These are phyloP conservation scores for Xiphorhynchus erythropygius DNA, from an alignment of 2,797 vertebrate species.

Conservation along the genomic window DNA sequence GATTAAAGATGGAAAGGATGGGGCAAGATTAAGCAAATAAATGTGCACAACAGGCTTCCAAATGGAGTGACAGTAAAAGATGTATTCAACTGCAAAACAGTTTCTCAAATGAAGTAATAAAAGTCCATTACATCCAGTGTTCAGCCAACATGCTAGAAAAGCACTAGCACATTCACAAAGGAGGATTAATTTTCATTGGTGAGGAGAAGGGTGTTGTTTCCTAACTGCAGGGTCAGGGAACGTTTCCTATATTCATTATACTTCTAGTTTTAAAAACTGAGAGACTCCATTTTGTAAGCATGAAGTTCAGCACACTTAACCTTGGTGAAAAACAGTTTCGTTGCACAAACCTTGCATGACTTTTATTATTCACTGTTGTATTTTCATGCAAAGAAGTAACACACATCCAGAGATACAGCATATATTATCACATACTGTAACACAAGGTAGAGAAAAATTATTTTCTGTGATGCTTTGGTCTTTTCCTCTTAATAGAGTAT, in stretches of 20 bases:
- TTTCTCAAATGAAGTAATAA: not conserved
- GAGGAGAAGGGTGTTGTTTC: not conserved
- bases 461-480: not conserved
- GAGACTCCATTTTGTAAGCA: not conserved
- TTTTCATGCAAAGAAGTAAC: not conserved
- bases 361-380: not conserved
- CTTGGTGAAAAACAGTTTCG: not conserved
- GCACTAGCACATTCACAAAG: not conserved
- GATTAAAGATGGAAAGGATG: not conserved
- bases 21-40: conserved; percentile 1
- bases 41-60: not conserved
- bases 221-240: not conserved
- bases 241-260: not conserved
- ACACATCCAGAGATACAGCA: not conserved
- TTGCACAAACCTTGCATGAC: not conserved
- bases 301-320: not conserved
- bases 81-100: not conserved
- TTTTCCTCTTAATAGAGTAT: not conserved
- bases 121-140: not conserved
- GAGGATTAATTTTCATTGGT: not conserved
- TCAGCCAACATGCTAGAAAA: not conserved
- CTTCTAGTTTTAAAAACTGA: not conserved
- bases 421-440: not conserved
- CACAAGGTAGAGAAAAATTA: not conserved
- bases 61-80: not conserved